Percentiles rank a stretch among this genome's conserved stretches.
These are phyloP conservation scores for Maniola jurtina DNA, from an alignment of 1,140 invertebrate species.

Conservation along the genomic window DNA sequence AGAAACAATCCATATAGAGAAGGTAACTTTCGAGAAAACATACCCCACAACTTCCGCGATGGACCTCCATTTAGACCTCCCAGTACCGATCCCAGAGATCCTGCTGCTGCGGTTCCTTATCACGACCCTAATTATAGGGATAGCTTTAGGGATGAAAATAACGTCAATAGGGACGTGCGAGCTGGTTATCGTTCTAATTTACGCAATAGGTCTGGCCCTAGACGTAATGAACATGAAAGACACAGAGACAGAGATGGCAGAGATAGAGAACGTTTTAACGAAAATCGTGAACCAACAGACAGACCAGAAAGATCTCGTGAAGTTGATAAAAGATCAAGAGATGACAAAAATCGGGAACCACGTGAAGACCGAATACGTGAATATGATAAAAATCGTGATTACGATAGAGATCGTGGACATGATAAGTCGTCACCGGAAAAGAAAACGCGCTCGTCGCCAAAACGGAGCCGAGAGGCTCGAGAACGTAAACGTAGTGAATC, in stretches of 20 bases:
- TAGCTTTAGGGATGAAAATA: slow-evolving; percentile 60
- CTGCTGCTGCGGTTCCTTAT: slow-evolving; percentile 39
- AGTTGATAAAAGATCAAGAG: slow-evolving; percentile 45
- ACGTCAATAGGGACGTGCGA: slow-evolving; percentile 46
- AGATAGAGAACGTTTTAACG: slow-evolving; percentile 57
- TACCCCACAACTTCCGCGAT: slow-evolving; percentile 60
- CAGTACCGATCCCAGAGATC: slow-evolving; percentile 58
- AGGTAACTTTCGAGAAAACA: slow-evolving; percentile 60
- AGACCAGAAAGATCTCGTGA: slow-evolving; percentile 52
- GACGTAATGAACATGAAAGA: slow-evolving; percentile 63
- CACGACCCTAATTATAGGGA: slow-evolving; percentile 65
- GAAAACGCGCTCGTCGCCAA: slow-evolving; percentile 58
- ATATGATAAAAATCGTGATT: slow-evolving; percentile 62
- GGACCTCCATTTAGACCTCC: slow-evolving; percentile 55
- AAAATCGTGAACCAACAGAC: slow-evolving; percentile 53
- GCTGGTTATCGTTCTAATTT: slow-evolving; percentile 49
- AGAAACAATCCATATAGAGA: slow-evolving; percentile 63
- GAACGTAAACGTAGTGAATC: slow-evolving; percentile 71
- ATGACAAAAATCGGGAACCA: slow-evolving; percentile 51
- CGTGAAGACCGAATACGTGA: slow-evolving; percentile 60
- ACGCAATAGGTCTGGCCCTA: slow-evolving; percentile 53
- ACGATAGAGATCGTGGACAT: slow-evolving; percentile 61
- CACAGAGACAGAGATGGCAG: slow-evolving; percentile 59
- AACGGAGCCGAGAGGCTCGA: slow-evolving; percentile 60
- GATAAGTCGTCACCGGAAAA: slow-evolving; percentile 65